Percentiles rank a stretch among this genome's conserved stretches.
phyloP scores from a whole-genome alignment of 2,888 invertebrate species.

The Andrena fulva region DNA sequence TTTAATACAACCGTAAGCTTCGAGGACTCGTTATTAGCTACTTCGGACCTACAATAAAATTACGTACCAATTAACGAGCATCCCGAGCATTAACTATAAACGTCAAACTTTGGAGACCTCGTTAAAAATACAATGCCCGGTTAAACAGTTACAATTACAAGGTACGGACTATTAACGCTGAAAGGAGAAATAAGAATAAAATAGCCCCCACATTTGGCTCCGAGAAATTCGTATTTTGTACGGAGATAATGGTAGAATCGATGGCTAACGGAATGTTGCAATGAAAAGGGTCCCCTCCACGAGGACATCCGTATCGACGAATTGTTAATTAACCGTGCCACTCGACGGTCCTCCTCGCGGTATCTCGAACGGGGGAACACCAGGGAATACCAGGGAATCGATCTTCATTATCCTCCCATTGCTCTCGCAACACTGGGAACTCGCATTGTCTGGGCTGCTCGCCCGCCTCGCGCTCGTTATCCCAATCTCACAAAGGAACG shows the following conservation, averaged over 20 bases:
- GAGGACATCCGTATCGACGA: constrained; percentile 5
- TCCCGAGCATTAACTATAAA: neutral
- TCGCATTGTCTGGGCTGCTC: constrained; percentile 11
- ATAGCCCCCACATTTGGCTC: neutral
- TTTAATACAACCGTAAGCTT: constrained; percentile 9
- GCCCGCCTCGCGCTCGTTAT: constrained; percentile 8
- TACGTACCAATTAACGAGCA: neutral
- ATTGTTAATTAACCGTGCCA: constrained; percentile 22
- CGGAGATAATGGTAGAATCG: neutral
- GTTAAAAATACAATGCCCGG: neutral
- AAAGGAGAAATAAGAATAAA: too few relatives aligned
- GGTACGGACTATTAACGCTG: too few relatives aligned
- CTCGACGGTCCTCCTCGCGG: constrained; percentile 13
- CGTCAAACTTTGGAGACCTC: neutral
- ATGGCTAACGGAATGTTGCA: neutral
- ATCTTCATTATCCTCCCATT: constrained; percentile 7
- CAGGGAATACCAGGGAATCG: constrained; percentile 23
- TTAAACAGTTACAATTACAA: neutral
- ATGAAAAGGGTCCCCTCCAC: neutral
- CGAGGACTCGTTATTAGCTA: neutral
- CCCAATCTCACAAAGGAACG: neutral
- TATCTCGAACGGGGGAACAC: neutral
- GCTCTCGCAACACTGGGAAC: neutral
- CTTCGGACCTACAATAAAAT: neutral
- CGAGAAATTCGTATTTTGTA: neutral